Conservation (phyloP, 2,113 vertebrate genomes). For the Odocoileus hemionus region DNA sequence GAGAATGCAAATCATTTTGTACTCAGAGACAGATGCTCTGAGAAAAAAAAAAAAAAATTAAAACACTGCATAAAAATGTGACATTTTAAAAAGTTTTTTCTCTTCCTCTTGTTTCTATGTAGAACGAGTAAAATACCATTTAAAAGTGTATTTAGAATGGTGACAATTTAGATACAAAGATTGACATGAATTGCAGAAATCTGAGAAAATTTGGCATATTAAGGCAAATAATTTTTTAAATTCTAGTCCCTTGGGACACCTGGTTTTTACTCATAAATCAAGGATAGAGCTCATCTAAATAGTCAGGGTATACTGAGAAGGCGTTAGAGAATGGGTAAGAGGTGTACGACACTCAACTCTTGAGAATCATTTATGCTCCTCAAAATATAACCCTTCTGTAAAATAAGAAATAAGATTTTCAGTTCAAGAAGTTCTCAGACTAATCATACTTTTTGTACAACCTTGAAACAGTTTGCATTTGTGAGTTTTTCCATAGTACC, state of each 20-base stretch:
- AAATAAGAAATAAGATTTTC: slow-evolving; percentile 13
- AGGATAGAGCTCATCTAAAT: background rate
- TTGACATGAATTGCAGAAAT: slow-evolving; percentile 40
- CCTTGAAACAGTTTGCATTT: slow-evolving; percentile 30
- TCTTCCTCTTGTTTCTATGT: slow-evolving; percentile 70
- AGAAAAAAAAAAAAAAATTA: slow-evolving; percentile 75
- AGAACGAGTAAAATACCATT: slow-evolving; percentile 67
- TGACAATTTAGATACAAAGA: slow-evolving; percentile 58
- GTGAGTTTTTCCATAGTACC: slow-evolving; percentile 18
- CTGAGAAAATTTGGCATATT: slow-evolving; percentile 25
- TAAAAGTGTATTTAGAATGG: slow-evolving; percentile 64
- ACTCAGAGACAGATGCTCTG: slow-evolving; percentile 79
- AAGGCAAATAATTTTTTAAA: slow-evolving; percentile 26
- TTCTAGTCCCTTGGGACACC: background rate
- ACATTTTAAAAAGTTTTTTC: slow-evolving; percentile 62
- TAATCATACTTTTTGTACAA: background rate
- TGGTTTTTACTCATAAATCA: background rate
- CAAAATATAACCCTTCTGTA: background rate
- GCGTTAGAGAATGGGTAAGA: background rate
- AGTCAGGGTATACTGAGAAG: background rate
- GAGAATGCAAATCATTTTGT: slow-evolving; percentile 80
- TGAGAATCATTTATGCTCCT: background rate
- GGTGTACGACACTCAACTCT: background rate
- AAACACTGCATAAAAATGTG: slow-evolving; percentile 74
- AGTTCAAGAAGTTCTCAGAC: slow-evolving; percentile 5